Evolutionary conservation across 2,113 vertebrate genomes (phyloP), one percentile per base, ranked within the genome.

Genomic region (Thunnus thynnus): DNA sequence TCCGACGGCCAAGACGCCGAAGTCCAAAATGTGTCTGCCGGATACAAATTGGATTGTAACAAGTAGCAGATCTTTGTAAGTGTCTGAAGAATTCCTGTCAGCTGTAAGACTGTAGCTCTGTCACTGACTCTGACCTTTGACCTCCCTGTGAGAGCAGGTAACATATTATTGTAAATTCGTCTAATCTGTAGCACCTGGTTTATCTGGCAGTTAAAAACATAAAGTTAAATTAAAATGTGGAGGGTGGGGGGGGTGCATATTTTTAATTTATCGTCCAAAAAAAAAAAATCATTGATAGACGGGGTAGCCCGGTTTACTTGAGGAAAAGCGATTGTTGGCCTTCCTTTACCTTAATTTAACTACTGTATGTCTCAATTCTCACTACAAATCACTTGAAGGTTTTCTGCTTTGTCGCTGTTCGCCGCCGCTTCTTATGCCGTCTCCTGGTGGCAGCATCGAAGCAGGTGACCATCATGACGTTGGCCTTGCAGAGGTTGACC

Each of bases 401-500:
- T 80, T 54, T 84, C 9, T 64, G 79, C 77, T 90, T 71, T 2
- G 46, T n/a, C 0, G 22, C 5, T 12, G 71, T 79, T 16, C 65
- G 55, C 22, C 58, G 66, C 0, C 69, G 36, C 46, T 70, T 90
- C 90, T 88, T 92, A 86, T 92, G 96, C 36, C 94, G 93, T 58
- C 95, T 93, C 80, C 95, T 95, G 65, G 94, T 95, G 50, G 95
- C 94, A 73, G 95, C 90, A 54, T 97, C 96, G 8, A 98, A 98
- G 89, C 96, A 97, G 77, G 96, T 97, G 91, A 97, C 95, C 96
- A 98, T 97, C 96, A 98, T 97, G 85, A 97, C 93, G 72, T 95
- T 96, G 46, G 97, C 97, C 93, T 97, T 97, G 95, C 97, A 99
- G 93, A 97, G 95, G 88, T 95, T 96, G 81, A 98, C 95, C 1